These are phyloP conservation scores for Leuciscus idus DNA, from an alignment of 2,113 vertebrate genomes.

Conservation along the genomic window DNA sequence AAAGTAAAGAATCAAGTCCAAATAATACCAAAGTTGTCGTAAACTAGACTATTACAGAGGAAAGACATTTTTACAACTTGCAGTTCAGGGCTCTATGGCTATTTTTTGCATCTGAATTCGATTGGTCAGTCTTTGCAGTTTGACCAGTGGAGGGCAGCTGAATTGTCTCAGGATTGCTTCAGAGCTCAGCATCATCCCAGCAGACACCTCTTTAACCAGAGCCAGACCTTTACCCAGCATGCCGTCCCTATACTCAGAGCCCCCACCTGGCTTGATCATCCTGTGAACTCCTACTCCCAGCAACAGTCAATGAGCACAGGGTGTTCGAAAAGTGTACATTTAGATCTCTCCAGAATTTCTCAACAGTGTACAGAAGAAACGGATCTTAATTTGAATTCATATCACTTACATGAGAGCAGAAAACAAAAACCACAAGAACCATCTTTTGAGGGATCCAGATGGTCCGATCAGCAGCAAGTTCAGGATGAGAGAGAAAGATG, in stretches of 20 bases:
- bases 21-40: neutral
- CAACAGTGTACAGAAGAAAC: constrained; percentile 44
- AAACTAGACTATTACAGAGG: neutral
- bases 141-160: constrained; percentile 23
- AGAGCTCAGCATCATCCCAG: neutral
- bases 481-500: constrained; percentile 37
- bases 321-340: constrained; percentile 12
- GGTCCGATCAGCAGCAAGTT: constrained; percentile 48
- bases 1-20: neutral
- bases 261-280: constrained; percentile 25
- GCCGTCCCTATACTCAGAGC: constrained; percentile 41
- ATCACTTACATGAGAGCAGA: constrained; percentile 16
- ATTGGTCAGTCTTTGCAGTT: constrained; percentile 33
- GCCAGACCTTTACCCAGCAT: neutral
- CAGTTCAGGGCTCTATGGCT: neutral
- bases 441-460: constrained; percentile 31
- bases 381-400: constrained; percentile 50
- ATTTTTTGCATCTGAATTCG: neutral
- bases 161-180: neutral
- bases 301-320: constrained; percentile 42
- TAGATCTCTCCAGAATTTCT: constrained; percentile 56
- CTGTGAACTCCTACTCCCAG: constrained; percentile 7
- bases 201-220: neutral
- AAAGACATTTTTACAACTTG: neutral
- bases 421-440: constrained; percentile 29